Evolutionary conservation across 2,113 vertebrate species (phyloP), one percentile per base, ranked within the genome.

Genomic region (Isichthys henryi): DNA sequence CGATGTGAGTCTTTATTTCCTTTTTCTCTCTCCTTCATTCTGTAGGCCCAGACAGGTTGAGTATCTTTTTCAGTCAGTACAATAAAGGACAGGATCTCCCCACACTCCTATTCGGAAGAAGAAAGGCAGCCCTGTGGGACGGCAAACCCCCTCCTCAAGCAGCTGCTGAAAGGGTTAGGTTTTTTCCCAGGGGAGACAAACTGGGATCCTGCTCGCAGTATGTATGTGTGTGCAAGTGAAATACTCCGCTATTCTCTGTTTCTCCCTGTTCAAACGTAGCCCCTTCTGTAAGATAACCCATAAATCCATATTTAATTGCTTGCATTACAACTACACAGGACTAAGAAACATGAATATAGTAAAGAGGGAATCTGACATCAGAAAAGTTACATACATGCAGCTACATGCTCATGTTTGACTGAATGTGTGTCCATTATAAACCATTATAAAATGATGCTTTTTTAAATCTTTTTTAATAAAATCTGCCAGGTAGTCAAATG

Each of bases 51-150:
- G 49, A 53, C 11, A 89, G 88, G 49, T 31, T 85, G 50, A 89
- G 53, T 89, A 85, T 89, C 80, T 84, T 50, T 84, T 89, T 89
- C 88, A 89, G 88, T 84, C 52, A 31, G 84, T 46, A 62, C 49
- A 84, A 89, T 83, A 85, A 89, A 89, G 52, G 80, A 89, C 80
- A 85, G 88, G 53, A 89, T 89, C 88, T 84, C 74, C 74, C 88
- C 31, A 89, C 77, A 23, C 49, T 80, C 74, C 80, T 84, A 35
- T 58, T 52, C n/a, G 35, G 21, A 43, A 62, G 52, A 85, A 84
- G 80, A 89, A 89, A 89, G 77, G 39, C 45, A 19, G 39, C 45
- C 88, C 88, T 84, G 50, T 84, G 88, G 53, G 80, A 89, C 88
- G 62, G 74, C 21, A 84, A 62, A 84, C 35, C 80, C 77, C 77